phyloP scores from a whole-genome alignment of 2,113 vertebrate species.

The Oreocharis arfaki region DNA sequence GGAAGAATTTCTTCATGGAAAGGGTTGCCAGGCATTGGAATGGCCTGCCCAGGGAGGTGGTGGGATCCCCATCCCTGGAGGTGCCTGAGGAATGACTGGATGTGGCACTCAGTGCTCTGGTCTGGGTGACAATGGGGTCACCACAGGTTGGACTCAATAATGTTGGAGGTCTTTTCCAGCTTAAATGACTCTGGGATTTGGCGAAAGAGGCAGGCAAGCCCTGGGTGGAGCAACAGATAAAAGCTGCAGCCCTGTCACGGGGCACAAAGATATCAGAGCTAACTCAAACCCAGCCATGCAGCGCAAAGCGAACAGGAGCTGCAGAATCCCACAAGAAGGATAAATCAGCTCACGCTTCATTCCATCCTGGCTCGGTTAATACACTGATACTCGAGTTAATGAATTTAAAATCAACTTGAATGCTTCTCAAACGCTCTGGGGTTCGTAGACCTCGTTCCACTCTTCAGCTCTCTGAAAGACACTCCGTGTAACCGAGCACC shows the following conservation, averaged over 20 bases:
- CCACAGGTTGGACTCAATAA: background rate
- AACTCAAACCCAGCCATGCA: background rate
- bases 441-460: background rate
- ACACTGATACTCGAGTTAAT: conserved; percentile 13
- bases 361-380: background rate
- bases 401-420: conserved; percentile 38
- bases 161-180: background rate
- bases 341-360: background rate
- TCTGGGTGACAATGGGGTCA: background rate
- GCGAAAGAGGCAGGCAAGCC: background rate
- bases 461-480: background rate
- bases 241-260: background rate
- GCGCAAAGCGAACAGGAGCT: background rate
- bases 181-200: background rate
- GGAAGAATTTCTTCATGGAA: background rate
- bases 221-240: background rate
- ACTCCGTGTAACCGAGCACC: background rate
- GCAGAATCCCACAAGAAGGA: conserved; percentile 35
- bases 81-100: background rate
- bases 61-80: background rate
- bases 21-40: background rate
- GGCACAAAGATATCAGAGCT: background rate
- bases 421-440: background rate
- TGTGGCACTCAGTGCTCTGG: background rate
- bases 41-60: no score